Percentiles rank a stretch among this genome's conserved stretches.
Evolutionary conservation across 2,797 vertebrate genomes (phyloP).

Genomic region (Sebastes reedi): DNA sequence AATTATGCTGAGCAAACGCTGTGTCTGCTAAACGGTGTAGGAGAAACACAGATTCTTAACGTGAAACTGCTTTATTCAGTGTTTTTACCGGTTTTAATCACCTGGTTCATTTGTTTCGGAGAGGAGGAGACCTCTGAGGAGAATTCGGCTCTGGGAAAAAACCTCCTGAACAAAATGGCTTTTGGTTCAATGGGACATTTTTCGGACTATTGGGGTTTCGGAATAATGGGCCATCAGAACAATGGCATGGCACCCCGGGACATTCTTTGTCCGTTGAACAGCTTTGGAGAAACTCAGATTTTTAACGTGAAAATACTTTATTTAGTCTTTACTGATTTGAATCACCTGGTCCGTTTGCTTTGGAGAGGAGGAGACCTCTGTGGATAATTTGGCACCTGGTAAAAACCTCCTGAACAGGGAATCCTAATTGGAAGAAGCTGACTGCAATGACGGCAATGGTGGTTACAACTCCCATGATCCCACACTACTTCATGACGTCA

Average conservation of each 20-base stretch:
- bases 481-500: rapidly evolving
- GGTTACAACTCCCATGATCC: not conserved
- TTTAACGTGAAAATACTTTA: not conserved
- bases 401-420: not conserved
- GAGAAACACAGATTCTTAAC: too few relatives aligned
- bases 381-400: not conserved
- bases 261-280: not conserved
- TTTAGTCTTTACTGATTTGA: not conserved
- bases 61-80: too few relatives aligned
- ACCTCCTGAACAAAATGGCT: too few relatives aligned
- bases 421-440: not conserved
- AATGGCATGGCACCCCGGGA: not conserved
- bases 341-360: not conserved
- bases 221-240: too few relatives aligned
- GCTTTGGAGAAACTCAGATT: not conserved
- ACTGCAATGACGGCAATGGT: not conserved
- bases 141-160: too few relatives aligned
- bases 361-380: not conserved
- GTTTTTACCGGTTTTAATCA: too few relatives aligned
- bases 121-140: too few relatives aligned
- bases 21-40: too few relatives aligned
- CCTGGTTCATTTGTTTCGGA: too few relatives aligned
- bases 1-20: too few relatives aligned
- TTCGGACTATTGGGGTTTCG: too few relatives aligned
- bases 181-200: too few relatives aligned